Base-by-base conservation (phyloP, 2,888 invertebrate species). In the Odontocerum albicorne region DNA sequence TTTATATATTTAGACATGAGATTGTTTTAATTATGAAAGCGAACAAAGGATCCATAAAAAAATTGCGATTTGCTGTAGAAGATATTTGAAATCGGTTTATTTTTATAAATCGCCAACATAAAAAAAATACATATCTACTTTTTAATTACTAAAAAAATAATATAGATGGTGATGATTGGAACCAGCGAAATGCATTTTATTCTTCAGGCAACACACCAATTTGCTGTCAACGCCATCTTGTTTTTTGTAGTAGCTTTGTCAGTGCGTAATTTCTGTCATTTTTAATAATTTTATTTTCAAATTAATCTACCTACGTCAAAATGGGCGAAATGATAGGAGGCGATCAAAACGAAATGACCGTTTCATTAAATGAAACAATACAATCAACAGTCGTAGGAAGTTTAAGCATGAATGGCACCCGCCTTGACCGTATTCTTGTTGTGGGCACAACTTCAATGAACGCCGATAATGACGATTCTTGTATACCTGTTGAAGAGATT, bases 401-500 rank as follows among this genome's bases (percentile, higher is more conserved):
- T 15, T 35, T 51, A n/a, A 42, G 43, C 20, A 21, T 55, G 13
- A 55, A 38, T 45, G 55, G 39, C 15, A 39, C 55, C 4, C 40
- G 46, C 15, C 27, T 56, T 22, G 46, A 56, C 31, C 43, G 51
- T n/a, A 56, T 56, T 36, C 17, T 56, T 12, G 56, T 56, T n/a
- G 56, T 56, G 31, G 47, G 49, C 19, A 44, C 50, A 17, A 31
- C 47, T 16, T 21, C 13, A 19, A 31, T 47, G 13, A 38, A 42
- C 22, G 36, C 31, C 20, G 36, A 42, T 15, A 45, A 49, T 20
- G 50, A 51, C 20, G 40, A 20, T 16, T 40, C 46, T 13, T 44
- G 38, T 10, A 50, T 52, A 17, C 45, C 52, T 19, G 53, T 45
- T 2, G 55, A 57, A 22, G 57, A 52, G 19, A 53, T 57, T 42